Percentiles rank a stretch among this genome's conserved stretches.
Conservation (phyloP, 1,140 invertebrate species). For the Calephelis virginiensis region DNA sequence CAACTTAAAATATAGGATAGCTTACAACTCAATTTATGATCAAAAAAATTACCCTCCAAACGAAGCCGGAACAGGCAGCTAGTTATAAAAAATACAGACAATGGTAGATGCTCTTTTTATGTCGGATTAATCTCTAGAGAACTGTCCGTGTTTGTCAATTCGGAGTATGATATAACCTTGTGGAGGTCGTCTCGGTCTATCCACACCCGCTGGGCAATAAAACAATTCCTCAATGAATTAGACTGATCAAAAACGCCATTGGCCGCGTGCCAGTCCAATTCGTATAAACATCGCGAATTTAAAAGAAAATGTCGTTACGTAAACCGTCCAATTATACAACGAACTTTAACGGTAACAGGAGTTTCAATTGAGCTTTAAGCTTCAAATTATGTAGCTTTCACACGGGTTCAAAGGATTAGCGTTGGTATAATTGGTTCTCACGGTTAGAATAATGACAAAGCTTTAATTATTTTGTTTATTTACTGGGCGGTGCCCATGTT, state of each 20-base stretch:
- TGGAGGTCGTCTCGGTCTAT: slow-evolving; percentile 61
- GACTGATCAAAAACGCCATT: slow-evolving; percentile 72
- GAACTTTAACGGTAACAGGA: slow-evolving; percentile 29
- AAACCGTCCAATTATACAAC: slow-evolving; percentile 44
- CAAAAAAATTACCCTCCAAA: too few relatives aligned
- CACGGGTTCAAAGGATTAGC: not conserved
- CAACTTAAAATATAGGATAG: too few relatives aligned
- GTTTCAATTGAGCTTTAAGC: slow-evolving; percentile 10
- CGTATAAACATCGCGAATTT: slow-evolving; percentile 71
- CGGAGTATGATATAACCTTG: slow-evolving; percentile 52
- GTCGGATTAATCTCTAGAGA: too few relatives aligned
- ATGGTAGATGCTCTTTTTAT: too few relatives aligned
- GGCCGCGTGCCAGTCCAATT: slow-evolving; percentile 60
- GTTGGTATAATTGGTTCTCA: too few relatives aligned
- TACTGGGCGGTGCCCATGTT: too few relatives aligned
- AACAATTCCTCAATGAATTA: slow-evolving; percentile 69
- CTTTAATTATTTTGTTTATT: too few relatives aligned
- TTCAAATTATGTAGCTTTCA: not conserved
- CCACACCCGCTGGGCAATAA: slow-evolving; percentile 58
- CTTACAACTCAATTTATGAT: too few relatives aligned
- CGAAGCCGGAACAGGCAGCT: too few relatives aligned
- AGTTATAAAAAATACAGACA: too few relatives aligned
- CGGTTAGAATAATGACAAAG: too few relatives aligned
- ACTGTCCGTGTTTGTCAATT: slow-evolving; percentile 17
- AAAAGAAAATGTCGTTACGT: slow-evolving; percentile 66